Percentiles rank a stretch among this genome's conserved stretches.
These are phyloP conservation scores for Acanthosepion esculentum DNA, from an alignment of 2,888 invertebrate species.

Conservation along the genomic window DNA sequence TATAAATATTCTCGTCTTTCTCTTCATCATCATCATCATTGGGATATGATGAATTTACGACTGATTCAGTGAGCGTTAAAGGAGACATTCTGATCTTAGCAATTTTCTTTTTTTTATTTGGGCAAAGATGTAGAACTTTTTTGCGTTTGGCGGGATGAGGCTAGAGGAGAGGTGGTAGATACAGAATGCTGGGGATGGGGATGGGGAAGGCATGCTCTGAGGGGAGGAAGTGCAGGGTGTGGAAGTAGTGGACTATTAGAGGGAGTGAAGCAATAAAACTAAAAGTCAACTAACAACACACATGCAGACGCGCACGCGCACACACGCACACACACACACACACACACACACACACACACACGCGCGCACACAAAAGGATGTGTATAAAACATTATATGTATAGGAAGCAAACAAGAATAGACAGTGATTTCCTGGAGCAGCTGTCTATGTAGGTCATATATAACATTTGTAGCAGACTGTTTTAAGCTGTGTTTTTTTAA, in stretches of 20 bases:
- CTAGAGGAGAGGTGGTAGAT: neutral
- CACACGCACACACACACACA: neutral
- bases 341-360: neutral
- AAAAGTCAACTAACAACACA: neutral
- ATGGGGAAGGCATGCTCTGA: neutral
- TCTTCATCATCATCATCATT: neutral
- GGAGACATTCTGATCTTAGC: constrained; percentile 33
- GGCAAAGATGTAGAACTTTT: constrained; percentile 15
- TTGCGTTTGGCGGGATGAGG: neutral
- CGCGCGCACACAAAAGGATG: neutral
- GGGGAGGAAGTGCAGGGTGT: constrained; percentile 33
- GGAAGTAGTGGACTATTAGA: neutral
- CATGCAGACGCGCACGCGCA: too few relatives aligned
- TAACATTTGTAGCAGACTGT: neutral
- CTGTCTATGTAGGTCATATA: constrained; percentile 33
- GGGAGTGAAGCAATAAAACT: neutral
- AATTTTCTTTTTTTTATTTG: neutral
- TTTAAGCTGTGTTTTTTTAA: neutral
- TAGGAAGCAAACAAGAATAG: constrained; percentile 33
- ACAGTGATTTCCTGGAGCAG: constrained; percentile 33
- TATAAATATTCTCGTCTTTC: neutral
- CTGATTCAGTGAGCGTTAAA: neutral
- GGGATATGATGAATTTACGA: neutral
- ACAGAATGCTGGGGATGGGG: neutral
- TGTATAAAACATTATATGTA: neutral